phyloP scores from a whole-genome alignment of 2,888 invertebrate species.

The Thecocarcelia acutangulata region DNA sequence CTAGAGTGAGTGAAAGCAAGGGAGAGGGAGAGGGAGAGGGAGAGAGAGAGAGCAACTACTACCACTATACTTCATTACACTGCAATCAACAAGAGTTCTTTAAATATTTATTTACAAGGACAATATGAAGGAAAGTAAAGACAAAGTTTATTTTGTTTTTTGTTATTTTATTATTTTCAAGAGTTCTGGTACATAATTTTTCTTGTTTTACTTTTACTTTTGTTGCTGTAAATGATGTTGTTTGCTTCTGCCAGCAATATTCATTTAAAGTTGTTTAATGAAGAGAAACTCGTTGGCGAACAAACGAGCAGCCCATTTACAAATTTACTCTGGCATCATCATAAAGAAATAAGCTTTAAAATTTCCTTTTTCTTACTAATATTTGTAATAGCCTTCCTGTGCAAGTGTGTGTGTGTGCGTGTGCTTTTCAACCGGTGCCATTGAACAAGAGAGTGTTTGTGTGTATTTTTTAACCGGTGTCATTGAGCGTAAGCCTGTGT shows the following conservation, averaged over 20 bases:
- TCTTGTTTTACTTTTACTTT: not conserved
- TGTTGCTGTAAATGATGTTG: not conserved
- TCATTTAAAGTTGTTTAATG: slow-evolving; percentile 60
- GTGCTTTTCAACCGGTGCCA: not conserved
- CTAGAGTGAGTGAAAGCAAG: not conserved
- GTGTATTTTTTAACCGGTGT: not conserved
- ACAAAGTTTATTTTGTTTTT: slow-evolving; percentile 56
- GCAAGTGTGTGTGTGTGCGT: not conserved
- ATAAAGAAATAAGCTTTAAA: slow-evolving; percentile 56
- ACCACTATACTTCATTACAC: not conserved
- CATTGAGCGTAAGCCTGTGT: not conserved
- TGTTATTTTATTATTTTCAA: slow-evolving; percentile 37
- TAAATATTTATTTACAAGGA: slow-evolving; percentile 30
- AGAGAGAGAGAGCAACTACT: no score
- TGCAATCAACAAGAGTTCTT: slow-evolving; percentile 49
- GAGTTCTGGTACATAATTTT: slow-evolving; percentile 22
- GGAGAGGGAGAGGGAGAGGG: no score
- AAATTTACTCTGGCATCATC: slow-evolving; percentile 62
- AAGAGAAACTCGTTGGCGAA: slow-evolving; percentile 47
- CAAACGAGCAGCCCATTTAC: slow-evolving; percentile 42
- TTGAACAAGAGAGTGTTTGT: not conserved
- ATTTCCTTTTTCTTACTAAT: slow-evolving; percentile 35
- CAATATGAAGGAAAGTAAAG: slow-evolving; percentile 49
- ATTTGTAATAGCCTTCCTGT: slow-evolving; percentile 12
- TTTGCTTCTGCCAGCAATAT: slow-evolving; percentile 29